A percentile compares a stretch with the other conserved stretches of the same genome.
phyloP scores from a whole-genome alignment of 2,113 vertebrate species.

The Oceanodroma tethys region DNA sequence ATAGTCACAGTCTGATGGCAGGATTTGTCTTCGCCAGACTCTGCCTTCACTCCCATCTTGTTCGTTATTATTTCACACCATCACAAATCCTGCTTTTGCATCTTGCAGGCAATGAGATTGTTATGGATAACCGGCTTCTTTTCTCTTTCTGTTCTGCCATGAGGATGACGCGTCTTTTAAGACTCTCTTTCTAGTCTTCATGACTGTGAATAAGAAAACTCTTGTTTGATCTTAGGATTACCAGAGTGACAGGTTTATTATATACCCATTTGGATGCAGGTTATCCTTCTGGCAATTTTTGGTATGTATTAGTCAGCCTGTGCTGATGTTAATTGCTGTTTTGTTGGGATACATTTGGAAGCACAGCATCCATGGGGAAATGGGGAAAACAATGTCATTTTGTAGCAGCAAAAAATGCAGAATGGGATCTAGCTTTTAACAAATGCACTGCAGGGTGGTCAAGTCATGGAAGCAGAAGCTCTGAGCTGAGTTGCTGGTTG shows the following conservation, averaged over 20 bases:
- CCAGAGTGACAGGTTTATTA: not conserved
- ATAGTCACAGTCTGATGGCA: not conserved
- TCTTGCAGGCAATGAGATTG: not conserved
- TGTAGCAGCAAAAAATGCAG: not conserved
- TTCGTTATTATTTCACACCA: not conserved
- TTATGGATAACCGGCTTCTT: conserved; percentile 20
- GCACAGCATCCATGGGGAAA: not conserved
- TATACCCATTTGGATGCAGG: conserved; percentile 6
- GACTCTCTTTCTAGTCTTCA: not conserved
- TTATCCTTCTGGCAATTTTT: conserved; percentile 12
- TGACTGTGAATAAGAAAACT: conserved; percentile 10
- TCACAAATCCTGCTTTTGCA: not conserved
- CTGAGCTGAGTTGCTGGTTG: not conserved
- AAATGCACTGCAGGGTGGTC: not conserved
- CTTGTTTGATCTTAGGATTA: conserved; percentile 15
- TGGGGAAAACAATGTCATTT: not conserved
- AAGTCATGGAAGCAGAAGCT: not conserved
- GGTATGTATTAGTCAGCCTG: not conserved
- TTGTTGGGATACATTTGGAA: not conserved
- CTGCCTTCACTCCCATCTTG: not conserved
- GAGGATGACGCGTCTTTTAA: not conserved
- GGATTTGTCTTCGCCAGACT: not conserved
- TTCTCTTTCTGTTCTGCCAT: conserved; percentile 2
- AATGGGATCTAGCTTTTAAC: not conserved
- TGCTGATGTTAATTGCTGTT: not conserved